Conservation (phyloP, 2,888 invertebrate genomes). For the Mythimna ferrago region DNA sequence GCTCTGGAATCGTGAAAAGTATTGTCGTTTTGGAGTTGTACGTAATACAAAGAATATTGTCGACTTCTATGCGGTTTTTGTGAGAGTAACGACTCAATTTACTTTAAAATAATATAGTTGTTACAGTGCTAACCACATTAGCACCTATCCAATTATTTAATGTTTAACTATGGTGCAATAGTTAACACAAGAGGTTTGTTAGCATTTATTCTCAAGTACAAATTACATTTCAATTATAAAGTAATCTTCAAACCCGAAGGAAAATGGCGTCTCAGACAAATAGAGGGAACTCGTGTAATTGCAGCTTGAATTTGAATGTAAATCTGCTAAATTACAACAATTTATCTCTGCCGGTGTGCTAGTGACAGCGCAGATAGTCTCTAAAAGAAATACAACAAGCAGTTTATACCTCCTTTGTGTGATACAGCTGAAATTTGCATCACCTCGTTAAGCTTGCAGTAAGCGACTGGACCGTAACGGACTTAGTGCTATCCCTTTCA, state of each 20-base stretch:
- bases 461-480: conserved; percentile 48
- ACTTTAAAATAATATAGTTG: background rate
- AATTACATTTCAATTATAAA: conserved; percentile 30
- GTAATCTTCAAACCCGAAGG: conserved; percentile 13
- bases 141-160: background rate
- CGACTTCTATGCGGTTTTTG: background rate
- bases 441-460: conserved; percentile 56
- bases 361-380: conserved; percentile 57
- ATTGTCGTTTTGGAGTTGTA: background rate
- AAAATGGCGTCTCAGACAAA: conserved; percentile 17
- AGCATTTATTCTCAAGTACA: conserved; percentile 8
- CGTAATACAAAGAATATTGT: background rate
- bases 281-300: conserved; percentile 15
- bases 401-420: conserved; percentile 66
- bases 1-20: background rate
- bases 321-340: conserved; percentile 56
- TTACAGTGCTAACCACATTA: background rate
- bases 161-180: background rate
- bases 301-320: conserved; percentile 49
- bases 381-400: conserved; percentile 66
- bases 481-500: conserved; percentile 30
- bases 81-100: background rate
- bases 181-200: background rate
- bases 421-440: conserved; percentile 69
- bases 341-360: conserved; percentile 56